phyloP scores from a whole-genome alignment of 2,113 vertebrate species.

The Gymnobelideus leadbeateri region DNA sequence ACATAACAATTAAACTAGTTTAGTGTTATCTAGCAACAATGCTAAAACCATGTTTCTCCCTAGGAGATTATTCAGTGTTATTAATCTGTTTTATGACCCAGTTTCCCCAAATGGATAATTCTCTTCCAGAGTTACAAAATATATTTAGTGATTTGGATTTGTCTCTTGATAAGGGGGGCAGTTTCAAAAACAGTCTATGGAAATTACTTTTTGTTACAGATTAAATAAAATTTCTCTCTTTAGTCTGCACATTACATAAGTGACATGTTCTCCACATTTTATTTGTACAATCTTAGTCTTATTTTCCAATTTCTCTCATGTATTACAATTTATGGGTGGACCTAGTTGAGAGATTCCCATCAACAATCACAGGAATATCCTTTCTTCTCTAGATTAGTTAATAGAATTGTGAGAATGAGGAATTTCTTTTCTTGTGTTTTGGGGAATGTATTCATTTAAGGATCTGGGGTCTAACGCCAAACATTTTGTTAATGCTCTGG shows the following conservation, averaged over 20 bases:
- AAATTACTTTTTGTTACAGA: neutral
- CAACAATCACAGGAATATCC: neutral
- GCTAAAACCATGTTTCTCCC: constrained; percentile 67
- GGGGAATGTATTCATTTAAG: too few relatives aligned
- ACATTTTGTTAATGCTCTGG: neutral
- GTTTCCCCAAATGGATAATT: constrained; percentile 63
- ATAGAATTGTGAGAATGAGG: neutral
- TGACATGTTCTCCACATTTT: neutral
- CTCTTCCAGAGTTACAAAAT: constrained; percentile 40
- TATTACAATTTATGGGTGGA: neutral
- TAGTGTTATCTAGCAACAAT: constrained; percentile 66
- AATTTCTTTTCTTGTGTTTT: neutral
- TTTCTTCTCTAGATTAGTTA: neutral
- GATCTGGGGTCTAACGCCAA: neutral
- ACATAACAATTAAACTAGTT: constrained; percentile 76
- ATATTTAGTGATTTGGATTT: neutral
- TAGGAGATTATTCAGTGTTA: constrained; percentile 26
- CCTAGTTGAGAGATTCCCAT: too few relatives aligned
- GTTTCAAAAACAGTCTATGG: neutral
- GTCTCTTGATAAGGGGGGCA: neutral
- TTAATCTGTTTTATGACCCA: constrained; percentile 77
- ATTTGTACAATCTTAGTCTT: neutral
- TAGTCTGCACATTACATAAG: accelerated
- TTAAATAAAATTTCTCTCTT: neutral
- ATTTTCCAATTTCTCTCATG: neutral